These are phyloP conservation scores for Zapus hudsonius DNA, from an alignment of 2,113 vertebrate genomes.

Conservation along the genomic window DNA sequence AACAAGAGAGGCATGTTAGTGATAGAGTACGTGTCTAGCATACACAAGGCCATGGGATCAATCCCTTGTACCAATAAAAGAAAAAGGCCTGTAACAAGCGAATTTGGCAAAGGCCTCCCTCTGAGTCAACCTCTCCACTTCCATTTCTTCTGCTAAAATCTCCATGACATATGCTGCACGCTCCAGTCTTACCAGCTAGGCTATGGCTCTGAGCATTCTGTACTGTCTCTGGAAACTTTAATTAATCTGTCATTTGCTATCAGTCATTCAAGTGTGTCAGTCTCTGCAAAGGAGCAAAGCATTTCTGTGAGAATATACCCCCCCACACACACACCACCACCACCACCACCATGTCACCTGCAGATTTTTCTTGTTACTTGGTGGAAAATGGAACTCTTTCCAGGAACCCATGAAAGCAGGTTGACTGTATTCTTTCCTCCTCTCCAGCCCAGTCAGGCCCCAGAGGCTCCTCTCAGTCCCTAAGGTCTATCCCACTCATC, in stretches of 20 bases:
- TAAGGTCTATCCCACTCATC: too few relatives aligned
- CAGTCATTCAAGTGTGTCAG: too few relatives aligned
- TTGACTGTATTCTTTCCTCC: neutral
- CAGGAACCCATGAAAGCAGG: neutral
- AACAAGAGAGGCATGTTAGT: neutral
- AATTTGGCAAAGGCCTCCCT: neutral
- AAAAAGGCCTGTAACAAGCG: neutral
- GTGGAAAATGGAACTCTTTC: neutral
- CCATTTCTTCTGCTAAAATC: neutral
- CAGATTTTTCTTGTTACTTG: neutral
- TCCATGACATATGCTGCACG: rapidly evolving
- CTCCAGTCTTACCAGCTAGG: neutral
- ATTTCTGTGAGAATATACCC: neutral
- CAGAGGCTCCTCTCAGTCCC: neutral
- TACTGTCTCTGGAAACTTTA: neutral
- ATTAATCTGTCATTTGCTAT: neutral
- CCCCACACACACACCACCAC: too few relatives aligned
- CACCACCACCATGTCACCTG: neutral
- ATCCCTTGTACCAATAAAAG: too few relatives aligned
- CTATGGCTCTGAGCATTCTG: neutral
- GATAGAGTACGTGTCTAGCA: neutral
- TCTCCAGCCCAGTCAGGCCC: neutral
- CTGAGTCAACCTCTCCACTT: neutral
- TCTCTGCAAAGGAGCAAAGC: neutral
- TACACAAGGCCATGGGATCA: too few relatives aligned